Evolutionary conservation across 1,140 invertebrate genomes (phyloP), one percentile per base, ranked within the genome.

Genomic region (Neodiprion lecontei): DNA sequence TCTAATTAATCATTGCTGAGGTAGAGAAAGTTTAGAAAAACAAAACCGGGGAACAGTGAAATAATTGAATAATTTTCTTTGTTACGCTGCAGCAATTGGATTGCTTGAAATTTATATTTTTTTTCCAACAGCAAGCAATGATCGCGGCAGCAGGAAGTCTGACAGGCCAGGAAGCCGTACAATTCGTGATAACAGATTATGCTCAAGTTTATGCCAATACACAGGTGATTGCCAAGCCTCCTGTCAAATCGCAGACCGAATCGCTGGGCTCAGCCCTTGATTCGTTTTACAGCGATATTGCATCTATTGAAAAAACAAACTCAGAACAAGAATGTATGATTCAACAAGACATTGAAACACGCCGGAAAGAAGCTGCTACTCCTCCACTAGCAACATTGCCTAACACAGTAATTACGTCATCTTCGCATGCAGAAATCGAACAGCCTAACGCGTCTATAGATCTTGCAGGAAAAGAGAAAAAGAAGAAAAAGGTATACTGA

Each of bases 201-300:
- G 79, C 84, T 4, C 83, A 85, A 21, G 82, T 88, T 23, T 88
- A 89, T 53, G 85, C 85, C 28, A 87, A 85, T 50, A 88, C 84
- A 72, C 84, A 88, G 75, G 85, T 88, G 10, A 88, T 87, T 48
- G 83, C 85, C 1, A 89, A 85, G 67, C 86, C 86, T 9, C 85
- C 86, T 0, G 78, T 88, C 2, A 86, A 88, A 67, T 82, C 80
- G 21, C 80, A 84, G 12, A 85, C 85, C 9, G 84, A 89, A 65
- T 84, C 85, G 17, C 76, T 87, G 0, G 83, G 85, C 11, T 88
- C 89, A 0, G 91, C 88, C 5, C 79, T 92, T 14, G 89, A 91
- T 82, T 91, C 90, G 5, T 92, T 92, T 83, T 92, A 92, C 78
- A 91, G 85, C 12, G 91, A 92, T 74, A 89, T 92, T 40, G 91